Conservation (phyloP, 37 sponge, comb jelly and placozoan species). For the Trichoplax adhaerens region DNA sequence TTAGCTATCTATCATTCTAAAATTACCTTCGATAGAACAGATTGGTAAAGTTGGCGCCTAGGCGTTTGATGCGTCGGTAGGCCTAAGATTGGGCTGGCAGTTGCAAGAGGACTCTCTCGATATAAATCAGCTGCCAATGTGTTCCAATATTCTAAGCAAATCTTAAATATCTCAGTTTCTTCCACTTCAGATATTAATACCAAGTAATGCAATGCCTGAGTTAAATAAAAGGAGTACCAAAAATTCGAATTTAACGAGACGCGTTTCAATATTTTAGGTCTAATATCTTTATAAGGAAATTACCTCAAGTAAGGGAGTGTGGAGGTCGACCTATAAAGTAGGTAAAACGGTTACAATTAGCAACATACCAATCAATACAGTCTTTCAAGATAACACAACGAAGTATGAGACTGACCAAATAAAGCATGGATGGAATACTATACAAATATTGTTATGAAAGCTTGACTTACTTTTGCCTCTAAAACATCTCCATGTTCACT, state of each 20-base stretch:
- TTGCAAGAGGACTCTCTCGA: slow-evolving; percentile 13
- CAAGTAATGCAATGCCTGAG: slow-evolving; percentile 87
- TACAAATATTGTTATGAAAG: slow-evolving; percentile 10
- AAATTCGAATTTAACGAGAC: neutral
- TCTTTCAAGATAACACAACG: too few species aligned
- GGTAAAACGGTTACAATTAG: too few species aligned
- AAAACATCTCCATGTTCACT: slow-evolving; percentile 73
- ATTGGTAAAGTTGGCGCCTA: slow-evolving; percentile 64
- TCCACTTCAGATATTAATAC: slow-evolving; percentile 91
- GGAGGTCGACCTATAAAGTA: slow-evolving; percentile 22
- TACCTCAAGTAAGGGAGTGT: slow-evolving; percentile 34
- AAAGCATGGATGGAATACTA: neutral
- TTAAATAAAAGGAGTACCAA: neutral
- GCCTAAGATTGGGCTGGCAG: slow-evolving; percentile 1
- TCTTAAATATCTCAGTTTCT: slow-evolving; percentile 99
- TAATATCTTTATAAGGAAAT: neutral
- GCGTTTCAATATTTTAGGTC: neutral
- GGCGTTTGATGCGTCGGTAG: slow-evolving; percentile 19
- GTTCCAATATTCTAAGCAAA: slow-evolving; percentile 98
- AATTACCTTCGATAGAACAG: slow-evolving; percentile 44
- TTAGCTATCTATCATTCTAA: neutral
- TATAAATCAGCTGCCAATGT: slow-evolving; percentile 80
- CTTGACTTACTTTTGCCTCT: slow-evolving; percentile 45
- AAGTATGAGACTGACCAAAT: too few species aligned
- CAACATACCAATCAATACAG: too few species aligned